Base-by-base conservation (phyloP, 1,140 invertebrate species). In the Hylaeus volcanicus region DNA sequence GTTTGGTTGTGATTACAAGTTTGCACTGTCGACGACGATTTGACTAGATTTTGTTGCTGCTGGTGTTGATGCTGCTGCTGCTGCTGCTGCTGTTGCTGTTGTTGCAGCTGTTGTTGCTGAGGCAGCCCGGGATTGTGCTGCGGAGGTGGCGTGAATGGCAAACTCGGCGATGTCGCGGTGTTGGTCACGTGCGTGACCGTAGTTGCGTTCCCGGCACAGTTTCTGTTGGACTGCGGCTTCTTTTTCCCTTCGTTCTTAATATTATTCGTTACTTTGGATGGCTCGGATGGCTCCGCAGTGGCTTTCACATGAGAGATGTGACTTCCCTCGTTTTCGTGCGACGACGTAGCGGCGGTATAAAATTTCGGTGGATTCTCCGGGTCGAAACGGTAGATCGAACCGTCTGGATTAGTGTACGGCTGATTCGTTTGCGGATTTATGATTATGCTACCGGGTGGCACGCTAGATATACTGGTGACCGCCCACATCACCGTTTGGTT, bases 371-470 rank as follows among this genome's bases (percentile, higher is more conserved):
- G 95, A 90, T 96, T 96, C 56, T 94, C 94, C 56, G 96, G 96
- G 90, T 96, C 96, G 90, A 95, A 96, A 75, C 96, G 96, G 90
- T 97, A 97, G 56, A 96, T 93, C 45, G 95, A 94, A 70, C 94
- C 94, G 53, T 92, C 91, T 4, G 90, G 78, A 74, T 93, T 93
- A 2, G 88, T 92, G 70, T 90, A 92, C 11, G 90, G 90, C 56
- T 92, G 91, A 86, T 93, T 93, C 83, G 95, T 96, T 92, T 96
- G 96, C 45, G 97, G 97, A 92, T 98, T 97, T 88, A 98, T 97
- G 80, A 98, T 96, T 81, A 98, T 94, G 86, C 96, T 97, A 65
- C 97, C 97, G 74, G 96, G 94, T 72, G 97, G 97, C 56, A 98
- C 97, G 78, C 95, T 95, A 39, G 96, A 95, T 89, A 98, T 95